Evolutionary conservation across 2,888 invertebrate genomes (phyloP).

Genomic region (Hedya salicella): DNA sequence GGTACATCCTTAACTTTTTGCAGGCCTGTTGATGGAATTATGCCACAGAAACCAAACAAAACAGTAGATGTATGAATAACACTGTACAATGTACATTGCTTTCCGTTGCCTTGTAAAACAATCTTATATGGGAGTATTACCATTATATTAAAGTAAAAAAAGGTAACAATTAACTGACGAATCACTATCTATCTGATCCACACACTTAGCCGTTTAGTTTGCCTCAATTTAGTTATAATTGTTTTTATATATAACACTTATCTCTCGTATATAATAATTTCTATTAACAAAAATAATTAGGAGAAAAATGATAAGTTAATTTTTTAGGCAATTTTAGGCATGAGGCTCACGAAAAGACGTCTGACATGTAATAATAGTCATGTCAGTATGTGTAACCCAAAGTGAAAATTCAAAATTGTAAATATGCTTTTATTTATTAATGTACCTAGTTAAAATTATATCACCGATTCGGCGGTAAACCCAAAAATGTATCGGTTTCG

Average conservation of each 20-base stretch:
- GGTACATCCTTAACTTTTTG: too few species aligned
- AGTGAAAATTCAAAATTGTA: constrained; percentile 28
- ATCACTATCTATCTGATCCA: neutral
- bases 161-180: constrained; percentile 4
- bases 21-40: too few species aligned
- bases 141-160: too few species aligned
- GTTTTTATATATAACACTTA: neutral
- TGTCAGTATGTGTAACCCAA: constrained; percentile 3
- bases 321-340: too few species aligned
- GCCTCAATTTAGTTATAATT: neutral
- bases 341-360: too few species aligned
- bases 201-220: neutral
- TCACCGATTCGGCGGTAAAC: constrained; percentile 6
- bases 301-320: neutral
- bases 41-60: too few species aligned
- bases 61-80: too few species aligned
- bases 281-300: neutral
- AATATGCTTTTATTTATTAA: constrained; percentile 26
- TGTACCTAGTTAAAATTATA: constrained; percentile 17
- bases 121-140: too few species aligned
- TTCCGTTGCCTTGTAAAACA: too few species aligned
- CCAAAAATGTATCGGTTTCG: constrained; percentile 12
- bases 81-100: too few species aligned
- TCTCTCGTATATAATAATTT: neutral
- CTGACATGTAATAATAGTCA: too few species aligned